Evolutionary conservation across 2,888 invertebrate species (phyloP).

Genomic region (Drosophila anomelani): DNA sequence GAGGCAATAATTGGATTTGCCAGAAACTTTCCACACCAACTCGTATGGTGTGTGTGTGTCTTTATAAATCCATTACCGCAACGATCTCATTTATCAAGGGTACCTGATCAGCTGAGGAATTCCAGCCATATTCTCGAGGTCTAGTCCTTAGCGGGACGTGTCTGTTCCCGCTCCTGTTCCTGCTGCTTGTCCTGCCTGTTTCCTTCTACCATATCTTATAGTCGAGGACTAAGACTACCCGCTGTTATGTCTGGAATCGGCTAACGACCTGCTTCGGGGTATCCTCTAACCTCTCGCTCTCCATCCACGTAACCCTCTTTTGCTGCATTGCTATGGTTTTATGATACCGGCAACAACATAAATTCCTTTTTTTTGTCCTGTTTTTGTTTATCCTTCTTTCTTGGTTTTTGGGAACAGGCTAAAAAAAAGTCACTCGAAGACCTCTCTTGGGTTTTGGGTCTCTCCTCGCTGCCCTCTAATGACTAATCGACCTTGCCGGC

Average conservation of each 20-base stretch:
- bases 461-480: constrained; percentile 54
- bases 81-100: constrained; percentile 22
- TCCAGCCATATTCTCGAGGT: constrained; percentile 45
- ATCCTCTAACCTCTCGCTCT: constrained; percentile 41
- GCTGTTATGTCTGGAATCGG: constrained; percentile 58
- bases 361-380: constrained; percentile 46
- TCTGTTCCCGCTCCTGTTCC: constrained; percentile 11
- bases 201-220: constrained; percentile 2
- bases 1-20: constrained; percentile 30
- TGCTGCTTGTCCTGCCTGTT: constrained; percentile 12
- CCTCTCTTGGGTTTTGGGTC: constrained; percentile 52
- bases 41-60: not conserved
- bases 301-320: not conserved
- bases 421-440: constrained; percentile 62
- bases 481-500: constrained; percentile 73
- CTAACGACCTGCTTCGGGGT: constrained; percentile 63
- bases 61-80: constrained; percentile 24
- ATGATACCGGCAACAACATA: constrained; percentile 63
- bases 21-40: constrained; percentile 30
- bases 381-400: constrained; percentile 2
- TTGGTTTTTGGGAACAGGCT: constrained; percentile 19
- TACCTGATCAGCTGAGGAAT: constrained; percentile 10
- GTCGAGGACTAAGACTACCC: constrained; percentile 45
- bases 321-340: constrained; percentile 73
- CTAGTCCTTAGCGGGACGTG: constrained; percentile 37